Base-by-base conservation (phyloP, 2,113 vertebrate genomes). In the Phylloscopus whistleri region DNA sequence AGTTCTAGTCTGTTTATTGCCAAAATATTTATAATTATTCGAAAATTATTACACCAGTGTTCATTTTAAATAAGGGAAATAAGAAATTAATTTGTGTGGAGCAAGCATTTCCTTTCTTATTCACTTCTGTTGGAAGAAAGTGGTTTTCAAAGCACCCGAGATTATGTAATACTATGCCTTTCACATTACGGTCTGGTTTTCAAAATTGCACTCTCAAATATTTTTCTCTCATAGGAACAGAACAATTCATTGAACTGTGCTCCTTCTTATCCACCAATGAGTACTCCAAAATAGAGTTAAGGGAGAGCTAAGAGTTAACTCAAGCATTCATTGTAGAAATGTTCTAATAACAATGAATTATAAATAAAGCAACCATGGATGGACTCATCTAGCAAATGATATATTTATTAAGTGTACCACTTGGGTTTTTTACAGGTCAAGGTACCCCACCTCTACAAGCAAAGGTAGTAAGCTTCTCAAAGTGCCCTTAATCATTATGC, bases 321-420 rank as follows among this genome's bases (percentile, higher is more conserved):
- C 14, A 74, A 93, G 43, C 35, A 31, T 73, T 81, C 84, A 55
- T 67, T 60, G 88, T 37, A 78, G 85, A 95, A 97, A 96, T 48
- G 2, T 59, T 95, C 74, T 86, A 90, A 67, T 51, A 88, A 75
- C 74, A 94, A 89, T 78, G n/a, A 87, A 60, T 85, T 87, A 92
- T 48, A 95, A 94, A 95, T 94, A 87, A 96, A 96, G 66, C 79
- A 73, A 73, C 63, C 76, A 67, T 0, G 9, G 77, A 56, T 0
- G 9, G 74, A 31, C 4, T 0, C 87, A 86, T 58, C 89, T 55
- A 86, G 60, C 62, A 77, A 94, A 93, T 62, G 77, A 94, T 94
- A 85, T 96, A 97, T 97, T 96, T 97, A 97, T 97, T 94, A 94
- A 95, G 94, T 97, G 94, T 85, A 97, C 95, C 89, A 72, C 64